Percentiles rank a stretch among this genome's conserved stretches.
Evolutionary conservation across 2,113 vertebrate genomes (phyloP).

Genomic region (Heptranchias perlo): DNA sequence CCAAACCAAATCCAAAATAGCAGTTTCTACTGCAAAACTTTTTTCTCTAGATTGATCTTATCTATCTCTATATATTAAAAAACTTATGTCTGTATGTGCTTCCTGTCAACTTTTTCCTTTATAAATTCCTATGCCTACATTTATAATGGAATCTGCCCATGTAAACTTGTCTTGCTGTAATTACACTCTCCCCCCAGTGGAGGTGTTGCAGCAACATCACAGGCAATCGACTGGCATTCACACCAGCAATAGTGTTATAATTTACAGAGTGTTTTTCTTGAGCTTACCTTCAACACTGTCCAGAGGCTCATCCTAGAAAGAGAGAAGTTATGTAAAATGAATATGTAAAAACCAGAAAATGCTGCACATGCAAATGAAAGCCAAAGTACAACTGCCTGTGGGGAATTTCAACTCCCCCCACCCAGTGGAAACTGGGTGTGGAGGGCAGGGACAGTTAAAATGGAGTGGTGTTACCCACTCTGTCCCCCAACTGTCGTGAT

Average conservation of each 20-base stretch:
- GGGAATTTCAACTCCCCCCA: neutral
- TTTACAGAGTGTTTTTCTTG: neutral
- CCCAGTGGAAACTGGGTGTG: neutral
- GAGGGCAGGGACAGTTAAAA: neutral
- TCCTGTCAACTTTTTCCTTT: neutral
- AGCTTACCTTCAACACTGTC: slow-evolving; percentile 14
- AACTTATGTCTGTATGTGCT: neutral
- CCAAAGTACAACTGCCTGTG: neutral
- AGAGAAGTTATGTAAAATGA: neutral
- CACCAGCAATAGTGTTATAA: neutral
- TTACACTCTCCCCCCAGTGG: neutral
- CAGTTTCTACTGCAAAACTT: neutral
- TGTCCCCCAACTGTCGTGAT: neutral
- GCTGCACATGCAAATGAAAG: neutral
- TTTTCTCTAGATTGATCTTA: neutral
- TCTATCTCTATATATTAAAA: neutral
- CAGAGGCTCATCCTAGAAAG: neutral
- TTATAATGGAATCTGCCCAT: neutral
- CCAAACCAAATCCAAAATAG: neutral
- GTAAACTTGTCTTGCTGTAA: neutral
- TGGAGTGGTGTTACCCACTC: neutral
- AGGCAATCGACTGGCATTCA: neutral
- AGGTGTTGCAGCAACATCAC: neutral
- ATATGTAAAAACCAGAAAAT: neutral
- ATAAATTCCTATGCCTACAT: neutral